Base-by-base conservation (phyloP, 2,113 vertebrate species). In the Pomatostomus ruficeps region DNA sequence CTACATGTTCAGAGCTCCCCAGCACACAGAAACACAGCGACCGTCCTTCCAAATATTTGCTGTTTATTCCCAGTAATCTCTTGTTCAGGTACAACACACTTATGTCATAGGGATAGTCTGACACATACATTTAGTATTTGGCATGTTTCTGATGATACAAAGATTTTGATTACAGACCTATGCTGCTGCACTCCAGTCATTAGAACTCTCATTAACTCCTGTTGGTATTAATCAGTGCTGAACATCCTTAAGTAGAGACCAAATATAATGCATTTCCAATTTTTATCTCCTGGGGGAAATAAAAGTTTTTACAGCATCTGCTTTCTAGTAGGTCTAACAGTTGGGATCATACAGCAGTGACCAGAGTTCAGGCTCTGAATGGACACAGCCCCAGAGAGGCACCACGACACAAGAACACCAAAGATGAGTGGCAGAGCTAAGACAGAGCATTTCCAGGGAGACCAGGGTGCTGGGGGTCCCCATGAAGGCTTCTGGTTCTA, bases 11-110 rank as follows among this genome's bases (percentile, higher is more conserved):
- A 42, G 31, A 74, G 36, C 36, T 94, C 57, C 19, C n/a, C 14
- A 54, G 19, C 12, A 19, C 38, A 31, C 26, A 83, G 42, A 73
- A 92, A 74, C 26, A 42, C 2, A 93, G 8, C 0, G 0, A 70
- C 19, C 43, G 22, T 24, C 68, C 63, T 66, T 86, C 29, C 54
- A 95, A 74, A 49, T 25, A 57, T 61, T 71, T 72, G 43, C 51
- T 79, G 71, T 55, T 80, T 91, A 29, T 62, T 87, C 77, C 55
- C 52, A 40, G n/a, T 80, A 90, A 96, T 77, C 58, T 85, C 2
- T 25, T 78, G 33, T 62, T 75, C 76, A 91, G 87, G 62, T 88
- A 68, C 57, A 95, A 51, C n/a, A 61, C 68, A 58, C 12, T 43
- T 88, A 35, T 71, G 76, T 83, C 48, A 55, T 2, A 77, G 18